Conservation (phyloP, 1,140 invertebrate genomes). For the Meloidogyne chitwoodi region DNA sequence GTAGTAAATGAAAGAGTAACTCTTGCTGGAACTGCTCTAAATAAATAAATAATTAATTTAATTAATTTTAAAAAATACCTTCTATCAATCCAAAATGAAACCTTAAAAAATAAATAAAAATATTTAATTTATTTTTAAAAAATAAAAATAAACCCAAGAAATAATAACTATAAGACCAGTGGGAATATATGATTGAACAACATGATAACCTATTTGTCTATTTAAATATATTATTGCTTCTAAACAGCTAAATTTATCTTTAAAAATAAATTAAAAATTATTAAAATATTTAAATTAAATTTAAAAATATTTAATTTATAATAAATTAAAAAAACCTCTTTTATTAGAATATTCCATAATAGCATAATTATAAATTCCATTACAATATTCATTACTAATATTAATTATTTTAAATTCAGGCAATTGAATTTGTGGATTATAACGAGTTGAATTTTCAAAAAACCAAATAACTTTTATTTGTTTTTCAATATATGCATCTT, state of each 20-base stretch:
- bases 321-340: conserved; percentile 43
- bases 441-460: conserved; percentile 40
- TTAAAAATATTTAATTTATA: background rate
- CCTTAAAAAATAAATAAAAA: conserved; percentile 6
- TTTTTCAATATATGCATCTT: conserved; percentile 56
- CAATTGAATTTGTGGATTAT: conserved; percentile 51
- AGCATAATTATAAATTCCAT: conserved; percentile 57
- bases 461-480: conserved; percentile 55
- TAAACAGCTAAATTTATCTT: conserved; percentile 68
- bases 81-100: conserved; percentile 60
- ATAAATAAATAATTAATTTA: background rate
- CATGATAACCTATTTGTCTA: conserved; percentile 78
- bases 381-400: conserved; percentile 47
- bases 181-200: conserved; percentile 81
- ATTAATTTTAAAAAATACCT: background rate
- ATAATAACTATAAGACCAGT: conserved; percentile 77
- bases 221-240: conserved; percentile 75
- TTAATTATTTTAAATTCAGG: conserved; percentile 52
- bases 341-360: conserved; percentile 49
- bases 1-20: conserved; percentile 58
- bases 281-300: background rate
- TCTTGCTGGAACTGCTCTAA: conserved; percentile 52
- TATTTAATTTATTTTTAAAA: background rate
- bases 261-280: conserved; percentile 22
- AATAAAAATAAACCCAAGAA: conserved; percentile 69